Evolutionary conservation across 2,797 vertebrate genomes (phyloP).

Genomic region (Aplochiton taeniatus): DNA sequence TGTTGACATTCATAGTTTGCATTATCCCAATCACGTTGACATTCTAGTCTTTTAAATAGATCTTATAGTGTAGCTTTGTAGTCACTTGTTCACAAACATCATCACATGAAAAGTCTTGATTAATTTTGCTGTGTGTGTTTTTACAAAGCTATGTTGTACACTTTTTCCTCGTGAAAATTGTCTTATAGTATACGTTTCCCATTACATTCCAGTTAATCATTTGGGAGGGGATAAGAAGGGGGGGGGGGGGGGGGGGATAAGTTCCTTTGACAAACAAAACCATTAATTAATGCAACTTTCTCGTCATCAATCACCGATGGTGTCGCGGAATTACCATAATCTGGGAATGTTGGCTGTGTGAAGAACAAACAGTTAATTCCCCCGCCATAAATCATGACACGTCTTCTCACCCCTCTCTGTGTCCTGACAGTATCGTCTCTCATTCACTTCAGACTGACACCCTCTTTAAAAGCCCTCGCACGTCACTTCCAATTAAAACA

Average conservation of each 20-base stretch:
- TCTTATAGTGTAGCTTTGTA: slow-evolving; percentile 39
- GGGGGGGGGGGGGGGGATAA: slow-evolving; percentile 57
- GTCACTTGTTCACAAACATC: slow-evolving; percentile 55
- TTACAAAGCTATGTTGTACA: slow-evolving; percentile 59
- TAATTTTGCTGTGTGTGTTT: slow-evolving; percentile 68
- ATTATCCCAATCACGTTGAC: slow-evolving; percentile 15
- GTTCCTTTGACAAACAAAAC: slow-evolving; percentile 81
- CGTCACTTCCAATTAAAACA: slow-evolving; percentile 40
- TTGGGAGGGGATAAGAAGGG: slow-evolving; percentile 56
- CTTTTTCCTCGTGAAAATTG: slow-evolving; percentile 56
- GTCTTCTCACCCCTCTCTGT: slow-evolving; percentile 81
- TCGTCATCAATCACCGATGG: slow-evolving; percentile 80
- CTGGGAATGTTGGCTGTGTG: slow-evolving; percentile 87
- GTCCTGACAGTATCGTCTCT: slow-evolving; percentile 73
- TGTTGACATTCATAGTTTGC: slow-evolving; percentile 9
- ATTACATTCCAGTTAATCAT: slow-evolving; percentile 75
- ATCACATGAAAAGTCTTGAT: slow-evolving; percentile 56
- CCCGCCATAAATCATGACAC: slow-evolving; percentile 87
- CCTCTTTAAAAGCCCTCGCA: slow-evolving; percentile 54
- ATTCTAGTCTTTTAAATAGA: slow-evolving; percentile 60
- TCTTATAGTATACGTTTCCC: slow-evolving; percentile 67
- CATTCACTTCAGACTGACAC: slow-evolving; percentile 63
- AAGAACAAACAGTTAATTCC: slow-evolving; percentile 88
- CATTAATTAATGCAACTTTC: slow-evolving; percentile 82
- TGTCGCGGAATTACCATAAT: slow-evolving; percentile 88